Evolutionary conservation across 2,888 invertebrate species (phyloP), one percentile per base, ranked within the genome.

Genomic region (Pristionchus exspectatus): DNA sequence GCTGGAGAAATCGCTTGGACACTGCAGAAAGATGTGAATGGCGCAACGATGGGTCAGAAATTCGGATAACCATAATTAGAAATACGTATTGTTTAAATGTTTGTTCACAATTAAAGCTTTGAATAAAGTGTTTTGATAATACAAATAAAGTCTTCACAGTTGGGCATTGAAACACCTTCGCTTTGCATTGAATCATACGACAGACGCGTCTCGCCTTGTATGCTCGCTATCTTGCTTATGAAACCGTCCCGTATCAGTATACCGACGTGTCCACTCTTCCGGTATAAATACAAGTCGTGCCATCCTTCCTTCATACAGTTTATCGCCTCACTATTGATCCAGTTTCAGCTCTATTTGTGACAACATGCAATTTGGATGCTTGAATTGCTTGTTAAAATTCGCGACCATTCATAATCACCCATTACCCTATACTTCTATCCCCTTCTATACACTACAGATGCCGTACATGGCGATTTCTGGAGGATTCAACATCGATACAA

Each of bases 401-500:
- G 54, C 18, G 1, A 54, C 54, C 18, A 56, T 56, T 21, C 0
- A 16, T 56, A 14, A 56, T 56, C 4, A 5, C 56, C 16, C 9
- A 56, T 56, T 2, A 56, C 44, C 44, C 44, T 5, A 44, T 44
- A 56, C 12, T 56, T 56, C 21, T 3, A 18, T 54, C 9, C 54
- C 18, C 9, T 16, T 18, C 54, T 54, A 18, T 18, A 21, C 18
- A 56, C 18, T 69, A 16, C 24, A 77, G 77, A 77, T 77, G 77
- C 77, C 77, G 38, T 44, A 77, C 44, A 77, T 77, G 77, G 18
- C 44, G 14, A 77, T 77, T 21, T 44, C 77, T 44, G 77, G 77
- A 21, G 9, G 77, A 24, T 38, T 77, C 44, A 50, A 77, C 44
- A 50, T 21, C 14, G 77, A 77, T 3, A 77, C 77, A 21, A 77